Conservation (phyloP, 1,140 invertebrate genomes). For the Platyura marginata region DNA sequence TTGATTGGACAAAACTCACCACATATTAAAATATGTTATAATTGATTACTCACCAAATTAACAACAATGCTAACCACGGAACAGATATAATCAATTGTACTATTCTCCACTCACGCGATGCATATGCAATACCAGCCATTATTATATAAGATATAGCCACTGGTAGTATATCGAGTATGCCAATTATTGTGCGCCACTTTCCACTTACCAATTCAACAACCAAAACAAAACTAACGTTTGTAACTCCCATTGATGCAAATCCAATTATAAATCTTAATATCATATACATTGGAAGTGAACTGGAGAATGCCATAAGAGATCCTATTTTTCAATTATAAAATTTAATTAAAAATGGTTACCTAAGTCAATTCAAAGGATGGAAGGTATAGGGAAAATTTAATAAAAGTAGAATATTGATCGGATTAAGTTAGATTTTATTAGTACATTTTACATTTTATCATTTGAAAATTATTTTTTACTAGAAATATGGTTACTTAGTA, state of each 20-base stretch:
- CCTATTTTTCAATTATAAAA: conserved; percentile 14
- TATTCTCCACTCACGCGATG: conserved; percentile 45
- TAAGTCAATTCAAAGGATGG: too few species aligned
- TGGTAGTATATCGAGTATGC: conserved; percentile 50
- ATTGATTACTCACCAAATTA: conserved; percentile 33
- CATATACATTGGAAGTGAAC: conserved; percentile 43
- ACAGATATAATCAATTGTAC: conserved; percentile 50
- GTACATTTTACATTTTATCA: too few species aligned
- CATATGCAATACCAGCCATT: conserved; percentile 41
- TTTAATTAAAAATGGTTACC: too few species aligned
- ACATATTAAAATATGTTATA: conserved; percentile 6
- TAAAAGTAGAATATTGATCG: too few species aligned
- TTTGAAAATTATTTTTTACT: too few species aligned
- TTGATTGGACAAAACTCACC: conserved; percentile 14
- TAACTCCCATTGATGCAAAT: conserved; percentile 41
- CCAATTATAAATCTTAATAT: conserved; percentile 40
- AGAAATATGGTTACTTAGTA: too few species aligned
- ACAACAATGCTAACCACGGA: conserved; percentile 41
- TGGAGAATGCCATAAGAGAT: conserved; percentile 36
- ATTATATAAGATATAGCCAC: conserved; percentile 49
- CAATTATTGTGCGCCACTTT: conserved; percentile 49
- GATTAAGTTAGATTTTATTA: too few species aligned
- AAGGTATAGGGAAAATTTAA: too few species aligned
- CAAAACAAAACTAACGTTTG: conserved; percentile 52
- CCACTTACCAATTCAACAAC: conserved; percentile 50